These are phyloP conservation scores for Xenopus laevis DNA, from an alignment of 2,113 vertebrate genomes.

Conservation along the genomic window DNA sequence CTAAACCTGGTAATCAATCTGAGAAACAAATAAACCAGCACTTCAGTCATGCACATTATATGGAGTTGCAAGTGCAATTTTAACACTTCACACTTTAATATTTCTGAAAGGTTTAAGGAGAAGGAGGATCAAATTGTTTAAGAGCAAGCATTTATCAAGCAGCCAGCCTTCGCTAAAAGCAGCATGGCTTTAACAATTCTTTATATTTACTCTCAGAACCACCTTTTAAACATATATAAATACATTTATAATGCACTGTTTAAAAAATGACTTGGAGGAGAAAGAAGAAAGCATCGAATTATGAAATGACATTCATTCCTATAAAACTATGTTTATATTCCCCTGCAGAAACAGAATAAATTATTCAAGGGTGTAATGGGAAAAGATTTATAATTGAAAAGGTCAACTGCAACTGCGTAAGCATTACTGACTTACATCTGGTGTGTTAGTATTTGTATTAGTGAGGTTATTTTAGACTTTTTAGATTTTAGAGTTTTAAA, in stretches of 20 bases:
- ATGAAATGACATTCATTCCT: constrained; percentile 9
- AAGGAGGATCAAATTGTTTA: constrained; percentile 28
- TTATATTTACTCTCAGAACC: constrained; percentile 7
- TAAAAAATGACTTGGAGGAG: neutral
- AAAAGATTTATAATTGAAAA: constrained; percentile 24
- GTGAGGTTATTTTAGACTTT: too few species aligned
- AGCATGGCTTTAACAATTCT: constrained; percentile 1
- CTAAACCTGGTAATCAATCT: constrained; percentile 36
- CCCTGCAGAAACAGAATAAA: constrained; percentile 28
- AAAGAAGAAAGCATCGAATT: constrained; percentile 13
- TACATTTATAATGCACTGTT: constrained; percentile 3
- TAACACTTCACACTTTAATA: constrained; percentile 31
- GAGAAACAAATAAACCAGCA: constrained; percentile 32
- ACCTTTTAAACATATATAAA: neutral
- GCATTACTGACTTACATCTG: constrained; percentile 8
- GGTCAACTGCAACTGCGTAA: constrained; percentile 21
- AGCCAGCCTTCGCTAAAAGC: constrained; percentile 3
- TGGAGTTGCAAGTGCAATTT: constrained; percentile 30
- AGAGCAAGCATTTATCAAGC: constrained; percentile 26
- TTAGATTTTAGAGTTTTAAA: too few species aligned
- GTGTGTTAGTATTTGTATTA: neutral
- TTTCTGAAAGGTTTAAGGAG: constrained; percentile 21
- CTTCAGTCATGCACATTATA: constrained; percentile 21
- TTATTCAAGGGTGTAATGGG: constrained; percentile 24
- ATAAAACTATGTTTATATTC: constrained; percentile 33